phyloP scores from a whole-genome alignment of 2,888 invertebrate genomes.

The Anoncus sp. region DNA sequence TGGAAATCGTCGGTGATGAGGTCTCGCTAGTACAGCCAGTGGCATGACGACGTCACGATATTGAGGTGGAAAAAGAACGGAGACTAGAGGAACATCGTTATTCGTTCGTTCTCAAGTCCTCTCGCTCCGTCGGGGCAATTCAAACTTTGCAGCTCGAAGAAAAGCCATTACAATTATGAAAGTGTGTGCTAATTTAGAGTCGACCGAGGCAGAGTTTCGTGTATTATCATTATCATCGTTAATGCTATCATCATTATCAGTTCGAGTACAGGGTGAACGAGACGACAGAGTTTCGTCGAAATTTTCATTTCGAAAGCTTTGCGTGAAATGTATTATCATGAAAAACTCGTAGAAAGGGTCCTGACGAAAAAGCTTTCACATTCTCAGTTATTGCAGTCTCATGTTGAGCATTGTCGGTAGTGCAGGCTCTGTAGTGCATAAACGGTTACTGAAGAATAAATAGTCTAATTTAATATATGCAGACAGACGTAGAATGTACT shows the following conservation, averaged over 20 bases:
- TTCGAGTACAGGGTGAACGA: constrained; percentile 2
- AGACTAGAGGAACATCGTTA: constrained; percentile 42
- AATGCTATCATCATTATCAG: constrained; percentile 43
- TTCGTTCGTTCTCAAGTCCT: constrained; percentile 19
- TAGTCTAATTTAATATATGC: constrained; percentile 46
- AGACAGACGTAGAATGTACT: constrained; percentile 47
- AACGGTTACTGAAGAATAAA: constrained; percentile 45
- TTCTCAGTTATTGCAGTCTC: constrained; percentile 1
- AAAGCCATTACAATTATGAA: constrained; percentile 62
- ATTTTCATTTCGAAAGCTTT: constrained; percentile 2
- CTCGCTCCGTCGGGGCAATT: constrained; percentile 41
- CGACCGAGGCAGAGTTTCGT: constrained; percentile 31
- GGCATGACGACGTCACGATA: constrained; percentile 38
- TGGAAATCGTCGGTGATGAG: constrained; percentile 9
- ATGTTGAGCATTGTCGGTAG: not conserved
- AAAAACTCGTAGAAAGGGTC: not conserved
- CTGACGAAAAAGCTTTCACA: not conserved
- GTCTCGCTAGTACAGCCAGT: constrained; percentile 13
- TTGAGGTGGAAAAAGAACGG: constrained; percentile 21
- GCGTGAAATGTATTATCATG: not conserved
- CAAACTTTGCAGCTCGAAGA: constrained; percentile 57
- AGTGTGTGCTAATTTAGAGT: constrained; percentile 57
- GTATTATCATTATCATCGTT: constrained; percentile 46
- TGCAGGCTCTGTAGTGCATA: not conserved
- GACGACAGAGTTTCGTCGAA: constrained; percentile 27